Evolutionary conservation across 2,113 vertebrate genomes (phyloP), one percentile per base, ranked within the genome.

Genomic region (Myotis davidii): DNA sequence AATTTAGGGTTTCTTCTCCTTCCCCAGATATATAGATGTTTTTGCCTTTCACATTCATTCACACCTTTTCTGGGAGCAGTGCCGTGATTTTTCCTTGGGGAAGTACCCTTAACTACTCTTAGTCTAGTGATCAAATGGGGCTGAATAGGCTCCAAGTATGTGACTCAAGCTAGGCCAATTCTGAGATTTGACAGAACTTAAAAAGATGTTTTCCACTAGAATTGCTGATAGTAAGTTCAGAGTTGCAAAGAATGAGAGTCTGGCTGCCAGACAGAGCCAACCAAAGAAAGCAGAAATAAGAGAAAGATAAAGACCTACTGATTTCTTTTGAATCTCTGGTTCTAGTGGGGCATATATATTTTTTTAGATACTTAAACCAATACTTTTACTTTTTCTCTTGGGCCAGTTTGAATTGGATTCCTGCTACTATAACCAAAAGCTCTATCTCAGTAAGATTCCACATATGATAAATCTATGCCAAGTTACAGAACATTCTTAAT

Each of bases 81-180:
- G 25, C 12, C 29, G 83, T 91, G 64, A 42, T 96, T 81, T 85
- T 85, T n/a, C 27, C 32, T 85, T 73, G n/a, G 65, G 54, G 73
- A 73, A 64, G 25, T 50, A 73, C 17, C 14, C 50, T 90, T 82
- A 59, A 67, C 73, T 65, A 9, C 37, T 59, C 34, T 64, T 76
- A 59, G 52, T 90, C 2, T 11, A 18, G 29, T 32, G 67, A 14
- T 89, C 39, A 95, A 9, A 52, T 54, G 17, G 32, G 65, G 42
- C 18, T 67, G 39, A 69, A 79, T 5, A 64, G 34, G 34, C 37
- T 73, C n/a, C 25, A 90, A 25, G 65, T 81, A 16, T 37, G 12
- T 87, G 37, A 95, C 32, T 90, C 32, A 87, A 42, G 45, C 12
- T 29, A 48, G 52, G 9, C 32, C 20, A 34, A 10, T 92, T 69